Base-by-base conservation (phyloP, 2,888 invertebrate genomes). In the Lithophane ornitopus region DNA sequence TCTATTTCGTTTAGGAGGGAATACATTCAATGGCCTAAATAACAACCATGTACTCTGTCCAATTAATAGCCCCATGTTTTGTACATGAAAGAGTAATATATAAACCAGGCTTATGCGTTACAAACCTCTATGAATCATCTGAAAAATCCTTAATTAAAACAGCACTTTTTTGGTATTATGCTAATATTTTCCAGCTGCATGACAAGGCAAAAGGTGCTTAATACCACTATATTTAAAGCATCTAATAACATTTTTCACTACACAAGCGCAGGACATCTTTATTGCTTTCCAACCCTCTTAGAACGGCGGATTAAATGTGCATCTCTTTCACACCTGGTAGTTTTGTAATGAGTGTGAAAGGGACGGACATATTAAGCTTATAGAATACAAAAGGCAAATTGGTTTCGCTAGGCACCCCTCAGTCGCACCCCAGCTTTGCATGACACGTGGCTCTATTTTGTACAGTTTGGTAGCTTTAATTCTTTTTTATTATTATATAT, bases 311-410 rank as follows among this genome's bases (percentile, higher is more conserved):
- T 90, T 90, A 88, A 77, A 84, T 82, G 75, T 80, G 81, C 82
- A 76, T 88, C 89, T 90, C 90, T 85, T 86, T 89, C 85, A 82
- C 87, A 80, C 89, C 81, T 86, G 78, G 54, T 56, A 56, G 70
- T 79, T 77, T 83, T 84, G 56, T 65, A 63, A 80, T 74, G 69
- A 66, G 90, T 86, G 87, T 77, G 89, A 92, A 84, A 82, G 89
- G 83, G 92, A 91, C 69, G 81, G 84, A 61, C 70, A 81, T 88
- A 79, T 81, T 87, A 89, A 87, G 92, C 90, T 92, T 92, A 92
- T 87, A 86, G 91, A 90, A 88, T 85, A 93, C 91, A 94, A 93
- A 92, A 92, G 85, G 92, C 92, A 93, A 95, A 95, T 95, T 94
- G 94, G 93, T 94, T 93, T 92, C 90, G 86, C 92, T 92, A 88